Percentiles rank a stretch among this genome's conserved stretches.
phyloP scores from a whole-genome alignment of 2,888 invertebrate genomes.

The Leptinotarsa rubiginosa region DNA sequence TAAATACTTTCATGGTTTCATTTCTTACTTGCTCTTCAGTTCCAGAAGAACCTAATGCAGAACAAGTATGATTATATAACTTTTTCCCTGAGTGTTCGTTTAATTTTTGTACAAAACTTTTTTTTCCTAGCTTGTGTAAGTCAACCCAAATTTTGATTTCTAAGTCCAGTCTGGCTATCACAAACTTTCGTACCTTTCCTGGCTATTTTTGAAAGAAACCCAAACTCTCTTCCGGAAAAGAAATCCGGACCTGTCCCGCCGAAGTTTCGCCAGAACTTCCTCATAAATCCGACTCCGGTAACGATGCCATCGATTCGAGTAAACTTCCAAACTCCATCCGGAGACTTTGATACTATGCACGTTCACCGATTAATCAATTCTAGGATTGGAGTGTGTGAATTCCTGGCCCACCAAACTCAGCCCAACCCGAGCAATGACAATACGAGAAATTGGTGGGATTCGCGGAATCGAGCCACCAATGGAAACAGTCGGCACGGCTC shows the following conservation, averaged over 20 bases:
- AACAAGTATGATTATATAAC: too few species aligned
- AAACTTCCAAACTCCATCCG: neutral
- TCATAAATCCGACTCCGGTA: neutral
- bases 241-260: neutral
- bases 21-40: too few species aligned
- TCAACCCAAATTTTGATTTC: too few species aligned
- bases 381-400: constrained; percentile 65
- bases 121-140: too few species aligned
- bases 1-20: too few species aligned
- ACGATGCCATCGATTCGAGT: neutral
- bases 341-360: neutral
- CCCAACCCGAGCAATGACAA: constrained; percentile 63
- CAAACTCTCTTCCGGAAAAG: neutral
- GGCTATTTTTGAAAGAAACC: neutral
- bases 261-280: constrained; percentile 7
- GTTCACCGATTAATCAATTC: constrained; percentile 23
- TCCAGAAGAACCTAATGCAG: too few species aligned
- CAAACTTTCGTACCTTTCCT: too few species aligned
- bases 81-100: too few species aligned
- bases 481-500: constrained; percentile 61
- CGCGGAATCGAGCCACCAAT: constrained; percentile 63
- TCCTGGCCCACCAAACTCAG: constrained; percentile 49
- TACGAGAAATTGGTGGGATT: constrained; percentile 66
- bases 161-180: too few species aligned
- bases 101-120: too few species aligned